Base-by-base conservation (phyloP, 2,888 invertebrate genomes). In the Xestia rhomboidea region DNA sequence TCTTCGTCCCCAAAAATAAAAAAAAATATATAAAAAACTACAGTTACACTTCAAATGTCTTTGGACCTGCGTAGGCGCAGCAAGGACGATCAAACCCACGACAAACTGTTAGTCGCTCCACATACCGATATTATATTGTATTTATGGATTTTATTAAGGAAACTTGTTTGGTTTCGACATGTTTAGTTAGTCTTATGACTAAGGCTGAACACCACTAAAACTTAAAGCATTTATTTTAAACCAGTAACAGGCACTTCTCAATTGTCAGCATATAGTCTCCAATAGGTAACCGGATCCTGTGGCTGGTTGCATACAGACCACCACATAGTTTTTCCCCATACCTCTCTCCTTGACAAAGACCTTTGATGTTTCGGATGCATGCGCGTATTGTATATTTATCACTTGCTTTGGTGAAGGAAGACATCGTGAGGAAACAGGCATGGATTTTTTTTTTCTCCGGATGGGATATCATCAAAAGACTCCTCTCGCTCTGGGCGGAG, bases 1-100 rank as follows among this genome's bases (percentile, higher is more conserved):
- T 51, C 74, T 84, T 18, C 7, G 15, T 3, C 21, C 27, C 83
- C 46, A 34, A 75, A 81, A 70, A 82, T 64, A 60, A 74, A 78
- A 57, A 72, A n/a, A 30, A 27, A 7, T 7, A 38, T 11, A 4
- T 44, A 70, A 44, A 70, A 78, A 83, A 76, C 11, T 68, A 87
- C 85, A 74, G 87, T 87, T 86, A 82, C 38, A 66, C 44, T 68
- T 49, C 15, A 79, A 76, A 76, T 63, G 63, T 30, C 67, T 84
- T 76, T 88, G 77, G 75, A 11, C n/a, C 15, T 73, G 72, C 79
- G 91, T 89, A 80, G 90, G 91, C 81, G 88, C 70, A 64, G 68
- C 73, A 91, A 91, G 91, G 91, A 90, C 89, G 75, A 76, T 24
- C 62, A 69, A 77, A 81, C 88, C 86, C 78, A 86, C 88, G 44